These are phyloP conservation scores for Hypselothyrea guttata DNA, from an alignment of 2,888 invertebrate genomes.

Conservation along the genomic window DNA sequence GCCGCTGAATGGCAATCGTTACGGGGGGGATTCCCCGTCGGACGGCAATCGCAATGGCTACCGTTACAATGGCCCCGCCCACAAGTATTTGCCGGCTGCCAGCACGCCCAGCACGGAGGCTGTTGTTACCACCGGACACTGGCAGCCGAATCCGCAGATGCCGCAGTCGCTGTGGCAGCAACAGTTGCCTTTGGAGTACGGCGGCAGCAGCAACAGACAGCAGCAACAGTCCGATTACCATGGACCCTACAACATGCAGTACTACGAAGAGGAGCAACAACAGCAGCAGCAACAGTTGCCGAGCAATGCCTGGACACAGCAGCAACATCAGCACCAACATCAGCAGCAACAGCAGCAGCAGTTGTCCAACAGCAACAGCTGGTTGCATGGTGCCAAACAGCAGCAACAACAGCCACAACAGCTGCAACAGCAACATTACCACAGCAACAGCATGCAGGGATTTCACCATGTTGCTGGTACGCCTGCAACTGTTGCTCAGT, in stretches of 20 bases:
- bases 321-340: slow-evolving; percentile 16
- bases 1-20: slow-evolving; percentile 8
- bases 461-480: slow-evolving; percentile 35
- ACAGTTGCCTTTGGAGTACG: slow-evolving; percentile 24
- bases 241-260: slow-evolving; percentile 49
- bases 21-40: slow-evolving; percentile 7
- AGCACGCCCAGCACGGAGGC: slow-evolving; percentile 28
- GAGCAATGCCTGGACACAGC: slow-evolving; percentile 6
- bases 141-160: slow-evolving; percentile 31
- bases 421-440: slow-evolving; percentile 5
- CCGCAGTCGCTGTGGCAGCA: slow-evolving; percentile 6
- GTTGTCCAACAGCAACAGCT: slow-evolving; percentile 12
- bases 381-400: background rate
- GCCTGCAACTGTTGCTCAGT: slow-evolving; percentile 32
- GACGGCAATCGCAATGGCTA: slow-evolving; percentile 44
- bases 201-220: slow-evolving; percentile 9
- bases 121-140: slow-evolving; percentile 42
- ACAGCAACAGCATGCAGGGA: slow-evolving; percentile 16
- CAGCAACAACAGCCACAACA: slow-evolving; percentile 1
- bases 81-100: slow-evolving; percentile 56
- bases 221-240: slow-evolving; percentile 26
- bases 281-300: slow-evolving; percentile 9
- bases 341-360: slow-evolving; percentile 14
- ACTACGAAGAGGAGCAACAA: slow-evolving; percentile 27
- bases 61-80: slow-evolving; percentile 65